Conservation (phyloP, 1,140 invertebrate species). For the Eupristina koningsbergeri region DNA sequence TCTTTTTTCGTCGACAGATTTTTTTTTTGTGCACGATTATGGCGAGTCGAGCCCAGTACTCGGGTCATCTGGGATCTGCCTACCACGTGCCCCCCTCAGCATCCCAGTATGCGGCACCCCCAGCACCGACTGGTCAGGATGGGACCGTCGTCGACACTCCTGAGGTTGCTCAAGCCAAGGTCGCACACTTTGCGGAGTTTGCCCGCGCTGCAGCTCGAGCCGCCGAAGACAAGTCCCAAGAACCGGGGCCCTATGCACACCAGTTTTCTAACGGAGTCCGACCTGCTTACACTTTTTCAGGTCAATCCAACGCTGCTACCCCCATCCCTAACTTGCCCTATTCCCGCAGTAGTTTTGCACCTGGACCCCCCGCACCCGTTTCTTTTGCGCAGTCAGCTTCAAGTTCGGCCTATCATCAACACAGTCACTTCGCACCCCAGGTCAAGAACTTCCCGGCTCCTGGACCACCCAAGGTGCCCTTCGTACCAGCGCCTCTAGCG, state of each 20-base stretch:
- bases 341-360: slow-evolving; percentile 14
- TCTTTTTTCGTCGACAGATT: slow-evolving; percentile 55
- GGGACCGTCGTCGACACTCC: slow-evolving; percentile 73
- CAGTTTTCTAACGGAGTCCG: slow-evolving; percentile 47
- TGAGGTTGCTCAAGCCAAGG: slow-evolving; percentile 73
- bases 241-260: slow-evolving; percentile 36
- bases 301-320: slow-evolving; percentile 37
- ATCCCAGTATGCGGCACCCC: slow-evolving; percentile 59
- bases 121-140: slow-evolving; percentile 75
- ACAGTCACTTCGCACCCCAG: slow-evolving; percentile 54
- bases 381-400: slow-evolving; percentile 52
- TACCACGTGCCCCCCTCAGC: slow-evolving; percentile 46
- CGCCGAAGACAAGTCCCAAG: slow-evolving; percentile 59
- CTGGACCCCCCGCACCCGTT: neutral
- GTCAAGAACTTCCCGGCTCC: slow-evolving; percentile 57
- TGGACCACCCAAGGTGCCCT: slow-evolving; percentile 55
- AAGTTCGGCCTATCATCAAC: slow-evolving; percentile 54
- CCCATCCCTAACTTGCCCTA: slow-evolving; percentile 44
- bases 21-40: slow-evolving; percentile 56
- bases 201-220: slow-evolving; percentile 68
- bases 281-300: slow-evolving; percentile 31
- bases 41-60: slow-evolving; percentile 61
- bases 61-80: slow-evolving; percentile 61
- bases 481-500: slow-evolving; percentile 75
- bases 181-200: slow-evolving; percentile 72